Conservation (phyloP, 2,888 invertebrate species). For the Agrypnus murinus region DNA sequence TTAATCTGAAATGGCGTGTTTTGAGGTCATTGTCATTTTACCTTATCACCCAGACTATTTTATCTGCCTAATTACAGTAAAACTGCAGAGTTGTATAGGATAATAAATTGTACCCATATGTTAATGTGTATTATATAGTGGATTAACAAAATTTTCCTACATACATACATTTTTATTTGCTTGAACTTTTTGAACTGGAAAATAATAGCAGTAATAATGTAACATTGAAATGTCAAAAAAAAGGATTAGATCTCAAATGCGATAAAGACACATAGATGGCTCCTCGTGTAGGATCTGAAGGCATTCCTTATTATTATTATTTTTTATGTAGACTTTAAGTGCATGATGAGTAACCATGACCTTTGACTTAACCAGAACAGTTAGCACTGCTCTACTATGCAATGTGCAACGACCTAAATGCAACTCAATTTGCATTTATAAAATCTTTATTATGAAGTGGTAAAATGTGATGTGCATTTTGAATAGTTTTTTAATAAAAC, state of each 20-base stretch:
- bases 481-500: too few species aligned
- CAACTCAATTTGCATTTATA: conserved; percentile 3
- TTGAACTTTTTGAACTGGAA: too few species aligned
- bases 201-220: too few species aligned
- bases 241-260: too few species aligned
- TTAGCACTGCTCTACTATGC: conserved; percentile 24
- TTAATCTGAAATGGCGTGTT: conserved; percentile 22
- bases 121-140: neutral
- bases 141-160: neutral
- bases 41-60: conserved; percentile 41
- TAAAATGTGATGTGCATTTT: neutral
- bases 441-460: neutral
- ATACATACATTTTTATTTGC: too few species aligned
- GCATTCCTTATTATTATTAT: too few species aligned
- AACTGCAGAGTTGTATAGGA: conserved; percentile 29
- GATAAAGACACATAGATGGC: too few species aligned
- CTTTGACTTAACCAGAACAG: conserved; percentile 20
- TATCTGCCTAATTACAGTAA: conserved; percentile 33
- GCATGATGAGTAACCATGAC: conserved; percentile 26
- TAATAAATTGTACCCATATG: conserved; percentile 30
- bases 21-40: conserved; percentile 44
- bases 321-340: too few species aligned
- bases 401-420: conserved; percentile 27
- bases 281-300: too few species aligned
- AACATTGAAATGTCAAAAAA: too few species aligned